phyloP scores from a whole-genome alignment of 2,888 invertebrate species.

The Idaea biselata region DNA sequence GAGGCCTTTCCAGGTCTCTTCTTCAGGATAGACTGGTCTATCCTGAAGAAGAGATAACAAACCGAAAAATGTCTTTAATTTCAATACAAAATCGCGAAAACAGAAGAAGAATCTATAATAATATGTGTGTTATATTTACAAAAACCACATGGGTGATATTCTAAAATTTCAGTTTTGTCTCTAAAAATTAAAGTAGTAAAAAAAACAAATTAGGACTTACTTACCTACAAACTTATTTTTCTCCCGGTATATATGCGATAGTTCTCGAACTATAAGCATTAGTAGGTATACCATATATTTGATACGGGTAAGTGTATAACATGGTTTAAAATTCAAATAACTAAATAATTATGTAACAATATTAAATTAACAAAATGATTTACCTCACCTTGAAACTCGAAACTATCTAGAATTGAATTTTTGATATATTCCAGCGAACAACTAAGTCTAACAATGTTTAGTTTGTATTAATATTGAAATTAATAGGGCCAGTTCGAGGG shows the following conservation, averaged over 20 bases:
- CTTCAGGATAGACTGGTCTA: too few species aligned
- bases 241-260: too few species aligned
- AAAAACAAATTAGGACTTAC: background rate
- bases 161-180: background rate
- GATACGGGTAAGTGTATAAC: background rate
- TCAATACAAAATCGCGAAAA: too few species aligned
- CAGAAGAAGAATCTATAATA: too few species aligned
- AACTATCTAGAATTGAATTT: background rate
- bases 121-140: too few species aligned
- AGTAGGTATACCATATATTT: too few species aligned
- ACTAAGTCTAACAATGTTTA: slow-evolving; percentile 23
- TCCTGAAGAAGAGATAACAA: too few species aligned
- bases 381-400: background rate
- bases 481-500: slow-evolving; percentile 18
- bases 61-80: too few species aligned
- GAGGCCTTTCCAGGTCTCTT: too few species aligned
- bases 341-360: slow-evolving; percentile 10
- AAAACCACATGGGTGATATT: too few species aligned
- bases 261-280: too few species aligned
- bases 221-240: background rate
- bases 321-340: background rate
- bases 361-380: background rate
- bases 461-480: slow-evolving; percentile 19
- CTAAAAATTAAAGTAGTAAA: background rate
- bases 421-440: slow-evolving; percentile 26